Evolutionary conservation across 1,140 invertebrate genomes (phyloP), one percentile per base, ranked within the genome.

Genomic region (Tetramorium parvispinum): DNA sequence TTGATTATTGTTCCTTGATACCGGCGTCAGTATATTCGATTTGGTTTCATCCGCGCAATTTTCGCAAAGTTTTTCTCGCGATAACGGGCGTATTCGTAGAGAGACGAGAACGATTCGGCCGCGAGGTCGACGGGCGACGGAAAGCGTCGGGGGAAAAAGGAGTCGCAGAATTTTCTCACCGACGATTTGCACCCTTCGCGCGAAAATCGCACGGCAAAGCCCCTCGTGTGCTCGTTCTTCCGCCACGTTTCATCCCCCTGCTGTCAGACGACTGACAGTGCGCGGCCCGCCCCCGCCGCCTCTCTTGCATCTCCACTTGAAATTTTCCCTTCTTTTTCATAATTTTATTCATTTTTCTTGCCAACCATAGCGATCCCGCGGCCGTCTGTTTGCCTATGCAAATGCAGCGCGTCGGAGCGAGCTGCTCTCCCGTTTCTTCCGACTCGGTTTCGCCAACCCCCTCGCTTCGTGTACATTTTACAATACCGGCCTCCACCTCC

Each of bases 341-440:
- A 95, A 95, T 95, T 95, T 95, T 95, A 95, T 95, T 95, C 95
- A 95, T 95, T 95, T 95, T 95, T 95, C 94, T 95, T 94, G 93
- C 88, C 91, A 86, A 88, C 91, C 77, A 88, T 87, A 65, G 71
- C 92, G 88, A 91, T 93, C 89, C 88, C 86, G 77, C 90, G 86
- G 87, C 82, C 87, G 77, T 93, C 90, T 93, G 95, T 95, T 95
- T 95, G 94, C 92, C 92, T 95, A 95, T 95, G 95, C 93, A 94
- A 95, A 95, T 95, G 85, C 91, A 87, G 89, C 85, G 83, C 86
- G 79, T 27, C 87, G 77, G 66, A 71, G 85, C 76, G 73, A 57
- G 53, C 68, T 79, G 79, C 81, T 87, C 68, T 81, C 51, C 66
- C 77, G 70, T 85, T 77, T 89, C 79, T 46, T 51, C 75, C 70